Evolutionary conservation across 2,797 vertebrate species (phyloP), one percentile per base, ranked within the genome.

Genomic region (Leptatherina wallacei): DNA sequence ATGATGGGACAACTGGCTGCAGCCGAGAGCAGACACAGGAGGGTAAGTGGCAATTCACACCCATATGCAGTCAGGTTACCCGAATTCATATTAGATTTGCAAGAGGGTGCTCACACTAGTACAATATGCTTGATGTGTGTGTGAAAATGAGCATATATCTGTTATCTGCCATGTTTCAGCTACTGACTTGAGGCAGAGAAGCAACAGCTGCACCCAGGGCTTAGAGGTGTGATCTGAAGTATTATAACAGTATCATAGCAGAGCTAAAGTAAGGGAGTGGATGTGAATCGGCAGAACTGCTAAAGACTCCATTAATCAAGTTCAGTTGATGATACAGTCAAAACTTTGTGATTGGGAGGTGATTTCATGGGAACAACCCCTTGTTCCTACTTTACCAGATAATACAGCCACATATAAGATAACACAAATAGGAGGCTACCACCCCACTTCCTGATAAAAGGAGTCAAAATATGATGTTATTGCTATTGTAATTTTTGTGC

Each of bases 1-100:
- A 98, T 99, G 97, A 91, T 98, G 90, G 96, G 96, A 61, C 98
- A 99, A 61, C 87, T 99, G 58, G 94, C 96, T 1, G 96, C 97
- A 0, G 96, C 97, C 0, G 98, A 99, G 88, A 97, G 92, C 94
- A 89, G 97, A 56, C 98, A 99, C 94, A 96, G 96, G 62, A 95
- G 96, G 96, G 98, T 99, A 63, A 89, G 86, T 30, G 20, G 22
- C 54, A 42, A 56, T 12, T 18, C 20, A 33, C 55, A 10, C 33
- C 1, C 47, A 30, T 9, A 18, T 8, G 30, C 49, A 66, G 59
- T 12, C 10, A 65, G 59, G n/a, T 81, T 42, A 42, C 7, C 11
- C 1, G 3, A 65, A 49, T 55, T 54, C 16, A 12, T 24, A 40
- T 55, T 35, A 65, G 42, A 18, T 72, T 47, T 68, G 55, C 12